Conservation (phyloP, 2,797 vertebrate genomes). For the Tympanoctomys barrerae region DNA sequence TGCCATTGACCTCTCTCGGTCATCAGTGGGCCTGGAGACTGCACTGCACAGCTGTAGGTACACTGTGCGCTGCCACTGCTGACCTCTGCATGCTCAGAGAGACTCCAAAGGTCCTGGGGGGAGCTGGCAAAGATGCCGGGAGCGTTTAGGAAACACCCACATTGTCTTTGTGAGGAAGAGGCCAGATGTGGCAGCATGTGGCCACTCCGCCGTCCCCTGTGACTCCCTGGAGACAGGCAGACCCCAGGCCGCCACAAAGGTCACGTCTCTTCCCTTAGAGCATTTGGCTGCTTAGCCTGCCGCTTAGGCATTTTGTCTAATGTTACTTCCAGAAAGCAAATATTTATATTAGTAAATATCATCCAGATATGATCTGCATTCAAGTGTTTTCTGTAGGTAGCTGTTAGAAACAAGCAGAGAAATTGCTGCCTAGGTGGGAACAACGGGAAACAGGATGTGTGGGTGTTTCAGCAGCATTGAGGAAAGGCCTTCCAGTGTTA, state of each 20-base stretch:
- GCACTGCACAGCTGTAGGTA: rapidly evolving
- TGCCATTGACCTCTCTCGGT: rapidly evolving
- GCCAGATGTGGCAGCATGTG: rapidly evolving
- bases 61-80: rapidly evolving
- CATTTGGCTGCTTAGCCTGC: slow-evolving; percentile 82
- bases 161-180: not conserved
- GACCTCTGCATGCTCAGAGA: rapidly evolving
- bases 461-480: not conserved
- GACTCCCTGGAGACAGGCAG: slow-evolving; percentile 53
- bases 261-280: slow-evolving; percentile 83
- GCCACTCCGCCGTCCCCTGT: slow-evolving; percentile 59
- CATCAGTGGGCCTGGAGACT: rapidly evolving
- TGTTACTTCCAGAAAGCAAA: slow-evolving; percentile 84
- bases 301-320: slow-evolving; percentile 81
- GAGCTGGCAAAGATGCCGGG: not conserved
- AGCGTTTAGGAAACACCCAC: not conserved
- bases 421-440: slow-evolving; percentile 69
- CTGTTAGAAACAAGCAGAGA: slow-evolving; percentile 63
- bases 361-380: slow-evolving; percentile 75
- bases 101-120: not conserved
- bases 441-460: not conserved
- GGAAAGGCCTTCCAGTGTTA: not conserved
- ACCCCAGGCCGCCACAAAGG: slow-evolving; percentile 79
- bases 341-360: slow-evolving; percentile 87
- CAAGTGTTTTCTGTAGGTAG: slow-evolving; percentile 79